Evolutionary conservation across 1,140 invertebrate species (phyloP).

Genomic region (Helicoverpa zea): DNA sequence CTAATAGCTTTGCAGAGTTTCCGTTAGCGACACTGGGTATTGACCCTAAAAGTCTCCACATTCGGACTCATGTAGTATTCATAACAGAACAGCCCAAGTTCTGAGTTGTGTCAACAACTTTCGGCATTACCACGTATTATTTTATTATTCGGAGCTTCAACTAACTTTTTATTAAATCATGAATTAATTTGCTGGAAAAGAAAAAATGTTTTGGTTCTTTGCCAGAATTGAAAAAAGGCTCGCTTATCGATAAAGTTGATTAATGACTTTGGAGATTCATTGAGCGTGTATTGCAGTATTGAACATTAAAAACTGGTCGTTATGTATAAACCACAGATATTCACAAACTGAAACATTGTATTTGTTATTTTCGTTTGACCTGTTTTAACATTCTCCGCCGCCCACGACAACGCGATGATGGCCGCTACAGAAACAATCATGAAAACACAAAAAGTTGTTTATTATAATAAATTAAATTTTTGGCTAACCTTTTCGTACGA

Average conservation of each 20-base stretch:
- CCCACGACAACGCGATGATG: constrained; percentile 27
- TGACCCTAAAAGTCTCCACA: constrained; percentile 20
- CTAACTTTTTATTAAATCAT: constrained; percentile 22
- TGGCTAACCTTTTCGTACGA: too few relatives aligned
- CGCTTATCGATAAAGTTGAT: background rate
- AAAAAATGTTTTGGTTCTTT: constrained; percentile 1
- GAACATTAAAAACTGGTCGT: background rate
- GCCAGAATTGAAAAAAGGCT: background rate
- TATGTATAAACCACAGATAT: constrained; percentile 17
- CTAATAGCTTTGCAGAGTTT: background rate
- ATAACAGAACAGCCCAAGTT: constrained; percentile 28
- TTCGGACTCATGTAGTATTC: constrained; percentile 22
- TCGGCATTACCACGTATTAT: background rate
- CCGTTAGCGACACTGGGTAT: constrained; percentile 9
- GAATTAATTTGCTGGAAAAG: constrained; percentile 3
- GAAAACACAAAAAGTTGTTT: constrained; percentile 4
- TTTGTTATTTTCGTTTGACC: constrained; percentile 46
- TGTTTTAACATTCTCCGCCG: constrained; percentile 33
- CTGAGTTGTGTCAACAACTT: constrained; percentile 8
- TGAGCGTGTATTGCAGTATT: background rate
- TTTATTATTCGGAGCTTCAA: constrained; percentile 23
- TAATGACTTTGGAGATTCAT: background rate
- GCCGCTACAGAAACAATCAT: constrained; percentile 19
- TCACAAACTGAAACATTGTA: constrained; percentile 23
- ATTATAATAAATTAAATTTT: background rate